These are phyloP conservation scores for Zeugodacus cucurbitae DNA, from an alignment of 1,140 invertebrate species.

Conservation along the genomic window DNA sequence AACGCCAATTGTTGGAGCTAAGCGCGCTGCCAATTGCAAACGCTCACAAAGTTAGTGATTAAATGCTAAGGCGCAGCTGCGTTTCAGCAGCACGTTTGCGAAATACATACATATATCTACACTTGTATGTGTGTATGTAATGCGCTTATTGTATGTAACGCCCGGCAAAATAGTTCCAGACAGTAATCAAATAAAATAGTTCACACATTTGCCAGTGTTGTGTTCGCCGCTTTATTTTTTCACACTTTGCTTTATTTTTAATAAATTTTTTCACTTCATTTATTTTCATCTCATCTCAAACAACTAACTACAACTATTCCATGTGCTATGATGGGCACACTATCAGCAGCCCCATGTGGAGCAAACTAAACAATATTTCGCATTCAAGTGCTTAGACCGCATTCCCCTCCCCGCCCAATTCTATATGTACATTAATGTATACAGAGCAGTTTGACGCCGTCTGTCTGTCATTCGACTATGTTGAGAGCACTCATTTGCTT, in stretches of 20 bases:
- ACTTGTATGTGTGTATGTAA: neutral
- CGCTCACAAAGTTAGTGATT: neutral
- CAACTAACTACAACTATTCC: neutral
- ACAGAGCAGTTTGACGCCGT: neutral
- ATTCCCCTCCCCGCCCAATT: neutral
- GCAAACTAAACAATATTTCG: neutral
- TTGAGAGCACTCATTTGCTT: neutral
- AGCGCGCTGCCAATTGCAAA: neutral
- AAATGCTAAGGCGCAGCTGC: neutral
- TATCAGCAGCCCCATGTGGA: slow-evolving; percentile 19
- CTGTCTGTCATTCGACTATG: neutral
- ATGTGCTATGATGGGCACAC: neutral
- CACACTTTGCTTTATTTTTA: neutral
- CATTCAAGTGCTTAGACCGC: neutral
- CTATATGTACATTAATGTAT: neutral
- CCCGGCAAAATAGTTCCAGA: neutral
- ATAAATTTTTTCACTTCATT: neutral
- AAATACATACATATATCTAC: neutral
- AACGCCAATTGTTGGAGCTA: neutral
- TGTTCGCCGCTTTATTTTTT: neutral
- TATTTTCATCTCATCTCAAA: neutral
- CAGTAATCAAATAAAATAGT: slow-evolving; percentile 31
- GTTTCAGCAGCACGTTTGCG: neutral
- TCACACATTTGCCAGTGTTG: neutral
- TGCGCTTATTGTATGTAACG: neutral